Base-by-base conservation (phyloP, 2,797 vertebrate genomes). In the Silurus aristotelis region DNA sequence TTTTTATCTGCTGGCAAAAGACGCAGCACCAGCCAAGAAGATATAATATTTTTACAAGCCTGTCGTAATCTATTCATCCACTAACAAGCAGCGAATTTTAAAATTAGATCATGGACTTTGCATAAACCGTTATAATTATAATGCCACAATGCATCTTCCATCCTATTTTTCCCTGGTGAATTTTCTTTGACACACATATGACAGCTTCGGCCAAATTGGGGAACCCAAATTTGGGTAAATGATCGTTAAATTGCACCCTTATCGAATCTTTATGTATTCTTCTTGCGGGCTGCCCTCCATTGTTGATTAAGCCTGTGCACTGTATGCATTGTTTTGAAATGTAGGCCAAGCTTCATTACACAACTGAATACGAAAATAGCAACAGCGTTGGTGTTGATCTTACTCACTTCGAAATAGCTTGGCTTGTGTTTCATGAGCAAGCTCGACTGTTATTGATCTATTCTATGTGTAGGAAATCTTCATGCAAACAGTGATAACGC, bases 321-420 rank as follows among this genome's bases (percentile, higher is more conserved):
- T 83, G 84, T 85, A 89, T 87, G 84, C 83, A 84, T 87, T 89
- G 87, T 89, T 89, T 84, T 88, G 52, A 88, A 87, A 89, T 88
- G 83, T 87, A 85, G 88, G 87, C 87, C 87, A 85, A 82, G 87
- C 87, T 85, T 82, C 72, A 87, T 88, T 89, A 88, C 83, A 87
- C 85, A 88, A 89, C 83, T 31, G 72, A 82, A 84, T 82, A 46
- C 72, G 83, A 89, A 89, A 89, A 89, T 89, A 88, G 87, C 83
- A 83, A 6, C 72, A 61, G 87, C 38, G 66, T 89, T 63, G 61
- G 83, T 85, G 83, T 85, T 84, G 81, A 77, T 87, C 81, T 75
- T 87, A 85, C 83, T 83, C 85, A 38, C 76, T 72, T 79, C 73
- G 77, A 75, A 81, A 89, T 78, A 81, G 76, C 71, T 87, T 86